Evolutionary conservation across 2,888 invertebrate genomes (phyloP), one percentile per base, ranked within the genome.

Genomic region (Spodoptera littoralis): DNA sequence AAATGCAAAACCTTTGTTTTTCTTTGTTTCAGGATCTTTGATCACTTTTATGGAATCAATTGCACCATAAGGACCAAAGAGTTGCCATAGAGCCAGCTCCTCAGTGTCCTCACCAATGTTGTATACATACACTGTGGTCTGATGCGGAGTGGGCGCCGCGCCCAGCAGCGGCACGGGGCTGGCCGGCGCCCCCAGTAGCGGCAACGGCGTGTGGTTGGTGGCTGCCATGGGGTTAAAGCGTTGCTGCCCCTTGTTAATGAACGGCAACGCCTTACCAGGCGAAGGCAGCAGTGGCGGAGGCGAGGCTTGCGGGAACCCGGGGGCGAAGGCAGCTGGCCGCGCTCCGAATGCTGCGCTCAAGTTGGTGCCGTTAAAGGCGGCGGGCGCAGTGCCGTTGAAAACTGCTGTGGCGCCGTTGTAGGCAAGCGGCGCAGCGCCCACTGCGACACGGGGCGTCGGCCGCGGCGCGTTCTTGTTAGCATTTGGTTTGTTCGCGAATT

Each of bases 11-110:
- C 95, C 95, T 85, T 94, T 94, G 82, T 95, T 95, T 89, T 95
- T 95, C 91, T 95, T 95, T 65, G 95, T 95, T 84, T 95, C 95
- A 1, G 94, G 93, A 82, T 95, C 95, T 83, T 95, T 95, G 79
- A 95, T 95, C 80, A 95, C 95, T 84, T 95, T 95, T 72, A 95
- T 95, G 50, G 95, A 95, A 85, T 95, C 95, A 68, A 95, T 95
- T 70, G 95, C 95, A 77, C 95, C 95, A 73, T 95, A 95, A 11
- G 95, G 95, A 60, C 95, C 95, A 60, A 95, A 95, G 76, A 95
- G 90, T 87, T 95, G 95, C 95, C 95, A 95, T 71, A 95, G 87
- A 43, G 94, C 91, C 52, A 95, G 88, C 88, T 95, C 95, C 81
- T 95, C 95, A 0, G 95, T 92, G 78, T 95, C 95, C 85, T 95